phyloP scores from a whole-genome alignment of 2,888 invertebrate species.

The Stenodera caucasica region DNA sequence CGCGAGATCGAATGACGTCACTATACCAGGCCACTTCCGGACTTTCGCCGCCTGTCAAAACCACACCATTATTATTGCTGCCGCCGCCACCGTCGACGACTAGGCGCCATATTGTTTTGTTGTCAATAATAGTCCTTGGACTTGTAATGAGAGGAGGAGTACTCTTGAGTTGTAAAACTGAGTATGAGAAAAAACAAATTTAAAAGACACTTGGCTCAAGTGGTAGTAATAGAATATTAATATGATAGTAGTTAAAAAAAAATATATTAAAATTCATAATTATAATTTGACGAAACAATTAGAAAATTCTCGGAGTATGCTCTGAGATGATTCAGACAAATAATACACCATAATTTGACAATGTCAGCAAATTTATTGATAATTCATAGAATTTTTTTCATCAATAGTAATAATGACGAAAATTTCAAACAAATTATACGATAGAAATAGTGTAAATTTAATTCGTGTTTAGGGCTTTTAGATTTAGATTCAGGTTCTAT shows the following conservation, averaged over 20 bases:
- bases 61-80: slow-evolving; percentile 33
- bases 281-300: too few species aligned
- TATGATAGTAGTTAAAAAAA: too few species aligned
- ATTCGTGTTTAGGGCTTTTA: background rate
- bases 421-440: background rate
- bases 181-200: background rate
- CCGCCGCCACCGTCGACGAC: slow-evolving; percentile 10
- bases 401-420: too few species aligned
- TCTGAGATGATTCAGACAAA: background rate
- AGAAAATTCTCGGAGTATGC: background rate
- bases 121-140: slow-evolving; percentile 6
- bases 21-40: slow-evolving; percentile 40
- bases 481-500: slow-evolving; percentile 3
- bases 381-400: too few species aligned
- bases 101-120: slow-evolving; percentile 11
- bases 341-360: background rate
- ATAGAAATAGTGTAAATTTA: background rate
- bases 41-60: slow-evolving; percentile 34
- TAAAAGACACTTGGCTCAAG: background rate
- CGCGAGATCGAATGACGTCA: slow-evolving; percentile 47
- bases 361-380: background rate
- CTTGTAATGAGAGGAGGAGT: background rate
- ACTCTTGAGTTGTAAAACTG: background rate
- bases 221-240: too few species aligned
- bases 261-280: too few species aligned